Conservation (phyloP, 2,888 invertebrate genomes). For the Julus scanicus region DNA sequence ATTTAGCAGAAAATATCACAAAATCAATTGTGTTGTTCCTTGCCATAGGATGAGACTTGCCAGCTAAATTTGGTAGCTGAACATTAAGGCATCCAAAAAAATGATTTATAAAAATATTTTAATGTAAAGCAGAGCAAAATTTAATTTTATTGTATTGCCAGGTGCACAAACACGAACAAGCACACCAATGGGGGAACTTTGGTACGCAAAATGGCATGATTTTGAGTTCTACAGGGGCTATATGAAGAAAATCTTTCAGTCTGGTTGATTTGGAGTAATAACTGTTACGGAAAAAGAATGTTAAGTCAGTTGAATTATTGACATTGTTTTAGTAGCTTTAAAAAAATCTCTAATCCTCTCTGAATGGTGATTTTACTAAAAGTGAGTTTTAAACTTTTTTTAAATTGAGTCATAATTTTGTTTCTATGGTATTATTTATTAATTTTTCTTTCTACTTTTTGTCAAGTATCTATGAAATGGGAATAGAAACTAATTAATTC, state of each 20-base stretch:
- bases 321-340: too few relatives aligned
- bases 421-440: too few relatives aligned
- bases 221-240: background rate
- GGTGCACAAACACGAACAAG: background rate
- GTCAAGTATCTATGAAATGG: too few relatives aligned
- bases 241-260: constrained; percentile 18
- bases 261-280: background rate
- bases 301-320: too few relatives aligned
- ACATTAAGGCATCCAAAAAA: background rate
- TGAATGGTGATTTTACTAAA: too few relatives aligned
- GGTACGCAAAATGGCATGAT: background rate
- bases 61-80: background rate
- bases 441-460: too few relatives aligned
- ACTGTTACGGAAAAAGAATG: too few relatives aligned
- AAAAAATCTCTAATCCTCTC: too few relatives aligned
- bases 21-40: background rate
- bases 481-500: too few relatives aligned
- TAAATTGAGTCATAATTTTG: too few relatives aligned
- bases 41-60: background rate
- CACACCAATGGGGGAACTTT: background rate
- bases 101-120: background rate
- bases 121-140: background rate
- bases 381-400: too few relatives aligned
- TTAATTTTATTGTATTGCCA: background rate
- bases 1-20: background rate